phyloP scores from a whole-genome alignment of 2,113 vertebrate genomes.

The Limanda limanda region DNA sequence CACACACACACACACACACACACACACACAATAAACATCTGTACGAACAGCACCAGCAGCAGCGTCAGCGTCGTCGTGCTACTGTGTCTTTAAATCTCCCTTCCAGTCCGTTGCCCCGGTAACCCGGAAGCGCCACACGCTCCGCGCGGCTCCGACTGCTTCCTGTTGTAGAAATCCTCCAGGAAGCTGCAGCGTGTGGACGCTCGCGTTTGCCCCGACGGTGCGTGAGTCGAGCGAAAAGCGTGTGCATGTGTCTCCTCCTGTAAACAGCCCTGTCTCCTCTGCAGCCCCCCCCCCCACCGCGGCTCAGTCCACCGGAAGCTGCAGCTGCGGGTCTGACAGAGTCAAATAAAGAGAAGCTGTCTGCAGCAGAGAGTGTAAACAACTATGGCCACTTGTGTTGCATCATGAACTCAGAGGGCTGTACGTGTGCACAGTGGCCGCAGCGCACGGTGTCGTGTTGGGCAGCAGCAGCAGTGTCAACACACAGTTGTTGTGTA shows the following conservation, averaged over 20 bases:
- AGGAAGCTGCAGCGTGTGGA: conserved; percentile 75
- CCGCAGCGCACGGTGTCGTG: neutral
- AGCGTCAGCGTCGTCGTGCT: neutral
- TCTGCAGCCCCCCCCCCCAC: neutral
- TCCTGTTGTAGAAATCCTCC: conserved; percentile 77
- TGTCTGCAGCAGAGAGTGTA: neutral
- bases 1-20: too few species aligned
- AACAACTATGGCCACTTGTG: neutral
- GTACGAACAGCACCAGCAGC: neutral
- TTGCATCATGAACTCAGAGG: conserved; percentile 31
- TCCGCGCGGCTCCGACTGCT: conserved; percentile 58
- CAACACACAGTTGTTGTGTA: conserved; percentile 8
- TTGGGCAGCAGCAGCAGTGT: neutral
- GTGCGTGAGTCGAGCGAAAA: conserved; percentile 78
- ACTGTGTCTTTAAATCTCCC: conserved; percentile 80
- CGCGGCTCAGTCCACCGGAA: neutral
- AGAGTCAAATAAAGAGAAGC: neutral
- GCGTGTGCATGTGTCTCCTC: conserved; percentile 60
- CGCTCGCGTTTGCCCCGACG: conserved; percentile 63
- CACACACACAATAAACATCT: conserved; percentile 24
- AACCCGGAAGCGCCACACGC: conserved; percentile 72
- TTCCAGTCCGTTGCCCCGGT: conserved; percentile 76
- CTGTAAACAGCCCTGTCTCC: conserved; percentile 16
- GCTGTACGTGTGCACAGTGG: conserved; percentile 33
- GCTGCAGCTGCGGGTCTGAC: conserved; percentile 14